Evolutionary conservation across 1,140 invertebrate species (phyloP).

Genomic region (Drosophila albomicans): DNA sequence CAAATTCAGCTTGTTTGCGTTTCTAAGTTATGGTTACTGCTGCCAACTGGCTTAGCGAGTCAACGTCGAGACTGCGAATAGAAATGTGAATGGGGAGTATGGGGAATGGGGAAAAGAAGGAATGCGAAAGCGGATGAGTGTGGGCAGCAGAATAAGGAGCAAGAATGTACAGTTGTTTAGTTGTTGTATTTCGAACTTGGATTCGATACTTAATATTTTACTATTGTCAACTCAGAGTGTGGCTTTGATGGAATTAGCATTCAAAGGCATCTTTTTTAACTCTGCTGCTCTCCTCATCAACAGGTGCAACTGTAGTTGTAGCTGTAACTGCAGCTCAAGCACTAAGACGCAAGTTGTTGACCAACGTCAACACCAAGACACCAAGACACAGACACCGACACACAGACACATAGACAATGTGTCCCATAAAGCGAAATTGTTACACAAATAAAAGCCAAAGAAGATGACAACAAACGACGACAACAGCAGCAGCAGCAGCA

Average conservation of each 20-base stretch:
- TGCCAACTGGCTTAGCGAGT: conserved; percentile 81
- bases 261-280: conserved; percentile 41
- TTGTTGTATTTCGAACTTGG: conserved; percentile 1
- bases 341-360: conserved; percentile 30
- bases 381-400: neutral
- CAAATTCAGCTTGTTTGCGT: conserved; percentile 78
- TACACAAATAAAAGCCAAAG: conserved; percentile 57
- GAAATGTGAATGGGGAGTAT: neutral
- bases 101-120: neutral
- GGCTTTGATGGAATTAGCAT: conserved; percentile 71
- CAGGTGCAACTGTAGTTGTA: conserved; percentile 54
- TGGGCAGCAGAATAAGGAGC: neutral
- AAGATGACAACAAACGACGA: conserved; percentile 40
- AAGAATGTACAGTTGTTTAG: neutral
- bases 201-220: too few species aligned
- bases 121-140: too few species aligned
- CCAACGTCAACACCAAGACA: conserved; percentile 29
- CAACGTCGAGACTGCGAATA: conserved; percentile 48
- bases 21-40: conserved; percentile 81
- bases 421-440: conserved; percentile 60
- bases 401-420: conserved; percentile 17
- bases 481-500: conserved; percentile 26
- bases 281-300: conserved; percentile 9
- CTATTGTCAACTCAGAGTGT: conserved; percentile 12
- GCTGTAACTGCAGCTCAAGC: neutral